Evolutionary conservation across 2,113 vertebrate species (phyloP).

Genomic region (Desmodus rotundus): DNA sequence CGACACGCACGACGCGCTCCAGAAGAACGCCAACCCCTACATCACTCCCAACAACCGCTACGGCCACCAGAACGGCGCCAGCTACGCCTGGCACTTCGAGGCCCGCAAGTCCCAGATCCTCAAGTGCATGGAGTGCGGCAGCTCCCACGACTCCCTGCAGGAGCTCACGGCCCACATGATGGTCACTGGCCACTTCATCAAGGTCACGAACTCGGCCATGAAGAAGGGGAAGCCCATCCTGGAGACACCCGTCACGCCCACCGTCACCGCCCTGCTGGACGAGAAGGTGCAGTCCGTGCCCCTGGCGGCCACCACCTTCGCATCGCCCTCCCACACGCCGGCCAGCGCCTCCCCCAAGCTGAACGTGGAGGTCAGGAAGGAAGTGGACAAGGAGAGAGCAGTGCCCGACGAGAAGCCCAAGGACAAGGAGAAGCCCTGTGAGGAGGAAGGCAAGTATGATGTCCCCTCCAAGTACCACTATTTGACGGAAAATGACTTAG

Average conservation of each 20-base stretch:
- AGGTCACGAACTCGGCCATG: conserved; percentile 98
- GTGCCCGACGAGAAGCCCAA: conserved; percentile 87
- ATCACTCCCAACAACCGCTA: conserved; percentile 98
- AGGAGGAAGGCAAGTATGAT: conserved; percentile 96
- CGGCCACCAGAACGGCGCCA: conserved; percentile 98
- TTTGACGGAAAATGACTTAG: conserved; percentile 95
- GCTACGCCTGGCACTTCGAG: conserved; percentile 99
- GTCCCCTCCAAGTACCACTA: conserved; percentile 97
- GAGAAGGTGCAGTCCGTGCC: conserved; percentile 98
- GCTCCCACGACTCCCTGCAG: conserved; percentile 96
- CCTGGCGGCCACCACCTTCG: conserved; percentile 94
- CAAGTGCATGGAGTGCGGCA: conserved; percentile 99
- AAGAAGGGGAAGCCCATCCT: conserved; percentile 97
- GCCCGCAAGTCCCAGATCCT: conserved; percentile 98
- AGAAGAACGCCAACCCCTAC: conserved; percentile 94
- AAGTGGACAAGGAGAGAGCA: conserved; percentile 90
- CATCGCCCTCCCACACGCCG: conserved; percentile 90
- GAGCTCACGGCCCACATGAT: conserved; percentile 99
- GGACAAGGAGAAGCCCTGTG: conserved; percentile 86
- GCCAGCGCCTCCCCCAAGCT: conserved; percentile 89
- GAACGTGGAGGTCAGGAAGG: conserved; percentile 93
- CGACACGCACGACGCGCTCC: conserved; percentile 88
- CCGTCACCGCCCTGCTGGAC: conserved; percentile 83
- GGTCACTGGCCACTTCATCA: conserved; percentile 99
- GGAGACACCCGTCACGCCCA: conserved; percentile 85